Evolutionary conservation across 2,113 vertebrate genomes (phyloP).

Genomic region (Xenopus laevis): DNA sequence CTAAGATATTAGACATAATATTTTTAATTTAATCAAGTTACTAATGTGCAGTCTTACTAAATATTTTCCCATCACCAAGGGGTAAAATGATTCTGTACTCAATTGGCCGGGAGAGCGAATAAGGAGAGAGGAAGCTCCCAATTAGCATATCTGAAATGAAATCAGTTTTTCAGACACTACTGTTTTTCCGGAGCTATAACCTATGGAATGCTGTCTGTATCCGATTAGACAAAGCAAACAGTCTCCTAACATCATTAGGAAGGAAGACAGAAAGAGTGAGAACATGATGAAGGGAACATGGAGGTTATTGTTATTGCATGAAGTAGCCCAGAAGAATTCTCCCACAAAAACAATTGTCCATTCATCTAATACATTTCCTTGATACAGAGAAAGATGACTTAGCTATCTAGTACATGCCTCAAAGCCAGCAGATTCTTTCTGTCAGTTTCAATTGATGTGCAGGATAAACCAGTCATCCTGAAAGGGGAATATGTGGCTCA

Average conservation of each 20-base stretch:
- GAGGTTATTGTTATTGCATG: slow-evolving; percentile 19
- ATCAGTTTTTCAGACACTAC: slow-evolving; percentile 40
- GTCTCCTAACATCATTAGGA: slow-evolving; percentile 35
- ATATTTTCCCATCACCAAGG: too few species aligned
- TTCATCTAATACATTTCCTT: slow-evolving; percentile 17
- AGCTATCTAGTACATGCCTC: slow-evolving; percentile 1
- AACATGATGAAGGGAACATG: slow-evolving; percentile 21
- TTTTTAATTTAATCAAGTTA: too few species aligned
- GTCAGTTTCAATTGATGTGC: not conserved
- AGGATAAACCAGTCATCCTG: not conserved
- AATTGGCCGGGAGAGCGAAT: slow-evolving; percentile 25
- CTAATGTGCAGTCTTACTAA: too few species aligned
- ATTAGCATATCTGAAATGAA: slow-evolving; percentile 42
- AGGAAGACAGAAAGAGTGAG: slow-evolving; percentile 29
- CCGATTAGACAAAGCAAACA: slow-evolving; percentile 43
- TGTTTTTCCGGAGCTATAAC: slow-evolving; percentile 34
- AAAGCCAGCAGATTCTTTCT: not conserved
- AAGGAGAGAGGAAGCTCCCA: slow-evolving; percentile 33
- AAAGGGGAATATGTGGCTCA: not conserved
- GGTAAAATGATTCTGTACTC: not conserved
- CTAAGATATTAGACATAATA: too few species aligned
- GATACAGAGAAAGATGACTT: slow-evolving; percentile 1
- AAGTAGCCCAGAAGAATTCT: slow-evolving; percentile 13
- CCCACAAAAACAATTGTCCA: slow-evolving; percentile 31
- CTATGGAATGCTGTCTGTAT: slow-evolving; percentile 41